Base-by-base conservation (phyloP, 2,888 invertebrate genomes). In the Tanypteryx hageni region DNA sequence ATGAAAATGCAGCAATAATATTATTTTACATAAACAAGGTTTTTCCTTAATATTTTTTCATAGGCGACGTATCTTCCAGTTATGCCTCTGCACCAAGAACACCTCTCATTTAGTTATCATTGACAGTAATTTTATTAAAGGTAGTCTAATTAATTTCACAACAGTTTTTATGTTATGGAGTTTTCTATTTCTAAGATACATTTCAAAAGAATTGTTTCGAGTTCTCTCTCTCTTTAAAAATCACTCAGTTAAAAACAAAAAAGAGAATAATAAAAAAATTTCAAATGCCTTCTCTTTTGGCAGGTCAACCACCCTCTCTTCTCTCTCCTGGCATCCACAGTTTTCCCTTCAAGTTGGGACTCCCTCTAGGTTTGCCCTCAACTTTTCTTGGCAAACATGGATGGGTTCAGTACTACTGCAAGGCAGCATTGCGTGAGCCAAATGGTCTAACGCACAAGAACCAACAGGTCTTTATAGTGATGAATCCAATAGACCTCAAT, bases 391-490 rank as follows among this genome's bases (percentile, higher is more conserved):
- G 99, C 61, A 98, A 98, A 93, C 98, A 98, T 94, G 99, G 99
- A 91, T 99, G 98, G 98, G 98, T 99, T 86, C 99, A 99, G 95
- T 99, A 98, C 95, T 99, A 97, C 95, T 99, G 98, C 94, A 98
- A 98, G 95, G 98, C 98, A 31, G 98, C 98, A 0, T 95, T 98
- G 27, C 96, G 98, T 89, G 99, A 99, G 94, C 98, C 98, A 11
- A 97, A 97, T 93, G 98, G 98, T 0, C 95, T 99, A 68, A 98
- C 98, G 9, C 99, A 99, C 94, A 99, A 99, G 95, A 99, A 99
- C 95, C 98, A 99, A 95, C 99, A 99, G 95, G 99, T 99, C n/a
- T 99, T 99, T 95, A 98, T 99, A 94, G 98, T 99, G 5, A 98
- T 99, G 98, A 99, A 98, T 95, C 99, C 99, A 8, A 98, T 99